phyloP scores from a whole-genome alignment of 2,888 invertebrate genomes.

The Callinectes sapidus region DNA sequence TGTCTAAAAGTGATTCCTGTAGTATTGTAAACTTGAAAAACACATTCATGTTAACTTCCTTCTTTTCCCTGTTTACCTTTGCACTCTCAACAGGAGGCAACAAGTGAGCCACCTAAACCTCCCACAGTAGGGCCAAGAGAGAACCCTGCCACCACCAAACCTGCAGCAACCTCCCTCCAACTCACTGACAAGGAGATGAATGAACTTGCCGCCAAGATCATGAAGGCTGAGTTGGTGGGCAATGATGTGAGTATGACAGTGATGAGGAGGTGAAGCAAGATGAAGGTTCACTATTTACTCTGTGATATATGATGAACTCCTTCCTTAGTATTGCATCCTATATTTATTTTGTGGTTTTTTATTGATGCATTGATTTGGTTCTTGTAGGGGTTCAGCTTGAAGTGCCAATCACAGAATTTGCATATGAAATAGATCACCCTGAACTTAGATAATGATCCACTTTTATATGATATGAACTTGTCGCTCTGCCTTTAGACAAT shows the following conservation, averaged over 20 bases:
- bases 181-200: constrained; percentile 91
- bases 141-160: not conserved
- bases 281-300: not conserved
- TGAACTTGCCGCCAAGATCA: constrained; percentile 89
- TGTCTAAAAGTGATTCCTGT: not conserved
- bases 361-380: no score
- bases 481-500: not conserved
- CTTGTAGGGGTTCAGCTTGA: no score
- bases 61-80: not conserved
- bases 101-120: constrained; percentile 10
- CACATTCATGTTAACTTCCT: not conserved
- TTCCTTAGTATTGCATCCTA: not conserved
- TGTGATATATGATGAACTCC: not conserved
- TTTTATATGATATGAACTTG: no score
- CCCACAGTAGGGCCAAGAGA: not conserved
- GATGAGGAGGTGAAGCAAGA: not conserved
- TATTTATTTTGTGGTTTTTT: not conserved
- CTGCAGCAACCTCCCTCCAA: constrained; percentile 74
- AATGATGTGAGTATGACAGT: constrained; percentile 57
- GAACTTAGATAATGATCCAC: not conserved
- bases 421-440: no score
- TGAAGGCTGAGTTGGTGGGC: constrained; percentile 79
- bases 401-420: no score
- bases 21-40: not conserved
- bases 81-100: not conserved